Percentiles rank a stretch among this genome's conserved stretches.
These are phyloP conservation scores for Cryptus armator DNA, from an alignment of 2,888 invertebrate species.

Conservation along the genomic window DNA sequence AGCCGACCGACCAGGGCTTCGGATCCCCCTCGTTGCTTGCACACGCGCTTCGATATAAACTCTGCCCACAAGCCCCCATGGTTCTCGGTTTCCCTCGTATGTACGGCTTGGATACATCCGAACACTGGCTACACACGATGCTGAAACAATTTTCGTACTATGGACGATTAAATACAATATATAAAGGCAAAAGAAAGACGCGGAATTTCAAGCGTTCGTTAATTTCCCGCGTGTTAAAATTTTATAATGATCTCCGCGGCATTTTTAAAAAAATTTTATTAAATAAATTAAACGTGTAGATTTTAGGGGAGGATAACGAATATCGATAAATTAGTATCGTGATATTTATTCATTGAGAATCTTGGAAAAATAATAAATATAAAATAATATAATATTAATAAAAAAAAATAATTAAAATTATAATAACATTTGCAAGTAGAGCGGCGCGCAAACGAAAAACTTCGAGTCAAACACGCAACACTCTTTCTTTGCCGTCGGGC, in stretches of 20 bases:
- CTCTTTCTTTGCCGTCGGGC: background rate
- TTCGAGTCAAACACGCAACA: background rate
- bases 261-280: too few species aligned
- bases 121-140: constrained; percentile 43
- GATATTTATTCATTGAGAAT: too few species aligned
- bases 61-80: constrained; percentile 41
- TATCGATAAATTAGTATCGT: too few species aligned
- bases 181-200: background rate
- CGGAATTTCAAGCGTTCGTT: background rate
- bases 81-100: constrained; percentile 24
- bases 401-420: too few species aligned
- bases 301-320: too few species aligned
- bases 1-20: constrained; percentile 46
- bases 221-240: background rate
- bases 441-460: background rate
- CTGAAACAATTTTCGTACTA: constrained; percentile 63
- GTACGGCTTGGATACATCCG: constrained; percentile 16
- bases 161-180: constrained; percentile 57
- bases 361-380: too few species aligned
- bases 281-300: too few species aligned
- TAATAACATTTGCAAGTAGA: background rate
- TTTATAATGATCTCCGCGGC: background rate
- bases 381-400: too few species aligned
- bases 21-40: constrained; percentile 57
- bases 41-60: constrained; percentile 55